Percentiles rank a stretch among this genome's conserved stretches.
Evolutionary conservation across 2,797 vertebrate species (phyloP).

Genomic region (Intellagama lesueurii): DNA sequence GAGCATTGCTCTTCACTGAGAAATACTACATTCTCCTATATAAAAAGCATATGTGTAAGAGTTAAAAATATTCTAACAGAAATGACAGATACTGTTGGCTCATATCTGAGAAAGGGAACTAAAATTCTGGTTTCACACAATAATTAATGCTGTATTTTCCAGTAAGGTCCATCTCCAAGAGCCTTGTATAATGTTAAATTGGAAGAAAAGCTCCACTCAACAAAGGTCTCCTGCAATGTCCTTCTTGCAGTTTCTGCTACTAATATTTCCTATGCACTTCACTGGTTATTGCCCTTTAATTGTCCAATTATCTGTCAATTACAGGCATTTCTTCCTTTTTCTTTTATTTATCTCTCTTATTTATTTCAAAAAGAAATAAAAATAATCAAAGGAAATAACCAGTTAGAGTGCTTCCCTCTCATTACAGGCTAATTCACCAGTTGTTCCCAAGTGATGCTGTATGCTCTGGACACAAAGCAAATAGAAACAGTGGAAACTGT

Average conservation of each 20-base stretch:
- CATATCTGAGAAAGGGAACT: not conserved
- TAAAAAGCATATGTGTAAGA: too few relatives aligned
- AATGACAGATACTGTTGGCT: too few relatives aligned
- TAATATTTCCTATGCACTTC: not conserved
- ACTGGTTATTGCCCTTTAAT: not conserved
- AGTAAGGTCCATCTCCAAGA: not conserved
- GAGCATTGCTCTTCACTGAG: not conserved
- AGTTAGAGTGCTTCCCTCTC: not conserved
- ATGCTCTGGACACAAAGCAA: not conserved
- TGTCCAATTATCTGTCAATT: not conserved
- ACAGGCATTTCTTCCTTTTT: not conserved
- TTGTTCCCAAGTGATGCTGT: not conserved
- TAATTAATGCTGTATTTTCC: too few relatives aligned
- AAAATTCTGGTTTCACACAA: too few relatives aligned
- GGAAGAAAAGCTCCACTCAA: not conserved
- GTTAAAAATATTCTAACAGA: too few relatives aligned
- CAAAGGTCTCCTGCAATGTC: not conserved
- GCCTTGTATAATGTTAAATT: not conserved
- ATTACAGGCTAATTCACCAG: not conserved
- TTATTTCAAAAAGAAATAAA: not conserved
- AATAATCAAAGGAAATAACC: not conserved
- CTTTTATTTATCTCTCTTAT: not conserved
- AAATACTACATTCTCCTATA: too few relatives aligned
- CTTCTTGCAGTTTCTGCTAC: not conserved
- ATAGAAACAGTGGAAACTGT: not conserved